Percentiles rank a stretch among this genome's conserved stretches.
Evolutionary conservation across 2,113 vertebrate species (phyloP).

Genomic region (Onychostoma macrolepis): DNA sequence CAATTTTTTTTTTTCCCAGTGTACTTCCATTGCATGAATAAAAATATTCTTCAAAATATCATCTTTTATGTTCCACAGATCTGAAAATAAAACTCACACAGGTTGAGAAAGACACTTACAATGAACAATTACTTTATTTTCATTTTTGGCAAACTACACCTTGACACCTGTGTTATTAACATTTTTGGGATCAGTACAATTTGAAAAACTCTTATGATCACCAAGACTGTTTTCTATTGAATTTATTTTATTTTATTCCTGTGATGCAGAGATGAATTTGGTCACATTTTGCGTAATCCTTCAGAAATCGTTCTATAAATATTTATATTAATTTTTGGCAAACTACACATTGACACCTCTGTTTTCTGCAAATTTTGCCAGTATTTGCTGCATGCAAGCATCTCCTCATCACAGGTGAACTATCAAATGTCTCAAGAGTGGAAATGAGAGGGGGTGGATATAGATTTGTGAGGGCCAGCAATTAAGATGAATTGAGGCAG

Average conservation of each 20-base stretch:
- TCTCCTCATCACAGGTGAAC: background rate
- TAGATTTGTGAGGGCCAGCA: slow-evolving; percentile 38
- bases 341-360: background rate
- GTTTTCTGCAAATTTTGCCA: background rate
- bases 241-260: no score
- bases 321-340: background rate
- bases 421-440: slow-evolving; percentile 13
- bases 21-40: background rate
- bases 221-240: no score
- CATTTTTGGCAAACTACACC: background rate
- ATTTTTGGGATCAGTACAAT: no score
- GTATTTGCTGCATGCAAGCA: background rate
- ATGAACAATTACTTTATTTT: background rate
- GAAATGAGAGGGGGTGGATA: background rate
- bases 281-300: no score
- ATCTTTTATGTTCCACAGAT: background rate
- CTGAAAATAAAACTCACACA: background rate
- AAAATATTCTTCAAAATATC: background rate
- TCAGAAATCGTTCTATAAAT: no score
- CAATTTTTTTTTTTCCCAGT: background rate
- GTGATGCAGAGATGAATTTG: no score
- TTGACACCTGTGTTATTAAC: no score
- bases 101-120: background rate
- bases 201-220: no score
- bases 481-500: slow-evolving; percentile 50